Evolutionary conservation across 2,888 invertebrate genomes (phyloP), one percentile per base, ranked within the genome.

Genomic region (Tenthredo amoena): DNA sequence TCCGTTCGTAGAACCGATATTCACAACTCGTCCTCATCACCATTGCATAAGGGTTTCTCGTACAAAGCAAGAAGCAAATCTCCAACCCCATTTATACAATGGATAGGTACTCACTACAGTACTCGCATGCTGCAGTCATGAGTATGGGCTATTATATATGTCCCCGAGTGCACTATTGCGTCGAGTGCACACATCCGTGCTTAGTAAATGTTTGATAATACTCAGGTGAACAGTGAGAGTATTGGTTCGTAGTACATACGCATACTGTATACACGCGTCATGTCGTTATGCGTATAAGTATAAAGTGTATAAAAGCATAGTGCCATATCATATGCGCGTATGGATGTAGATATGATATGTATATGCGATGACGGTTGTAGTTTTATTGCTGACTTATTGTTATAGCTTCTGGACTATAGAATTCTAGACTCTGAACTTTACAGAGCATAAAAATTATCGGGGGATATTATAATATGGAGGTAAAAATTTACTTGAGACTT

Each of bases 31-130:
- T 62, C 37, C 18, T 34, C 18, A 34, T 71, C 34, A 37, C 18
- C 37, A 6, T 37, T n/a, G 31, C 34, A 37, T n/a, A 71, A 71
- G 71, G 71, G 37, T 71, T 71, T 68, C 68, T 68, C 34, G 68
- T 1, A 68, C 37, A 71, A 37, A 37, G 40, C 71, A 37, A 37
- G 9, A 71, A 71, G n/a, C 34, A 71, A 37, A 34, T 34, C 34
- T 26, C 31, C n/a, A 68, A 71, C 26, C 68, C 68, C 34, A 9
- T 21, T 34, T 31, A 15, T 34, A 68, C 34, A 31, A 68, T 68
- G 55, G n/a, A 55, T 47, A 55, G n/a, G n/a, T 47, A 55, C n/a
- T 55, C 55, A n/a, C 50, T 50, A 18, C 55, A 55, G 55, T 55
- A n/a, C 55, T n/a, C 7, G 55, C 55, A 18, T 55, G 7, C 55